phyloP scores from a whole-genome alignment of 2,797 vertebrate genomes.

The Carapus acus region DNA sequence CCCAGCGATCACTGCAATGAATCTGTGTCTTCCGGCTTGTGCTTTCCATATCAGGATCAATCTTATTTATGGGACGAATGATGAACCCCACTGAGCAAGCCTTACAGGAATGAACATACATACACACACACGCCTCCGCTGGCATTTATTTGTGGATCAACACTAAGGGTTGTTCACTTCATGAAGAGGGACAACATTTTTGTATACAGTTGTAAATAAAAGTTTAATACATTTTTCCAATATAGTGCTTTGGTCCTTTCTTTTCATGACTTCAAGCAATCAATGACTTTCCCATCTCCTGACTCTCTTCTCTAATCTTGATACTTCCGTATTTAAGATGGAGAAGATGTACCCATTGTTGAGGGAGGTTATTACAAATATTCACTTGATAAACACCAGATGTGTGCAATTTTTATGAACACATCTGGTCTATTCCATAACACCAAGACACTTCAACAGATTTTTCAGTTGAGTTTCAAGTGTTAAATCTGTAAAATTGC shows the following conservation, averaged over 20 bases:
- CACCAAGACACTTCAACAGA: too few species aligned
- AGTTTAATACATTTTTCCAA: constrained; percentile 68
- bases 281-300: too few species aligned
- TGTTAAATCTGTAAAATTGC: too few species aligned
- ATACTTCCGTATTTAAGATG: too few species aligned
- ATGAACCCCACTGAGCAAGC: constrained; percentile 70
- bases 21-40: neutral
- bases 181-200: constrained; percentile 68
- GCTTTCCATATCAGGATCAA: constrained; percentile 68
- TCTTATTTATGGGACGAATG: constrained; percentile 85
- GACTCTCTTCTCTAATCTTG: too few species aligned
- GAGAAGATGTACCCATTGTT: too few species aligned
- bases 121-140: constrained; percentile 21
- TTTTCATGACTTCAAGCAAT: constrained; percentile 3
- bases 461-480: too few species aligned
- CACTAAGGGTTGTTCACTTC: constrained; percentile 45
- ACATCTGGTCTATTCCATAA: too few species aligned
- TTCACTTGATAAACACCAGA: too few species aligned
- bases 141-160: constrained; percentile 68
- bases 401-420: too few species aligned
- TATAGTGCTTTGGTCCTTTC: constrained; percentile 17
- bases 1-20: neutral
- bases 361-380: too few species aligned
- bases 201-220: constrained; percentile 78
- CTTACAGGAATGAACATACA: constrained; percentile 37